phyloP scores from a whole-genome alignment of 1,140 invertebrate genomes.

The Drosophila ambigua region DNA sequence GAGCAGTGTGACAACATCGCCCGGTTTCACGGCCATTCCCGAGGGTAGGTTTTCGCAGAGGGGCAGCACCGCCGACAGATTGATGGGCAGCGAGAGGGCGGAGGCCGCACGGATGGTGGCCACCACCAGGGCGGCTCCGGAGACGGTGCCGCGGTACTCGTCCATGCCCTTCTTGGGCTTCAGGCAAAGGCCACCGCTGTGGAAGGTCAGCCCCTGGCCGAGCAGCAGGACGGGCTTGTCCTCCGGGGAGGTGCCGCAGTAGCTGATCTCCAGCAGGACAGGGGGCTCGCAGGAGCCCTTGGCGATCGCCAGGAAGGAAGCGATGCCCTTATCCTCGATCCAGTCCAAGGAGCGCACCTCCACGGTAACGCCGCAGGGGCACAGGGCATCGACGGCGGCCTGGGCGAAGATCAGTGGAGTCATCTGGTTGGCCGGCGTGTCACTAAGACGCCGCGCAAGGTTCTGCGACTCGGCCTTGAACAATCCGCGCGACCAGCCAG shows the following conservation, averaged over 20 bases:
- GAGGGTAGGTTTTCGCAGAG: slow-evolving; percentile 94
- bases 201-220: slow-evolving; percentile 72
- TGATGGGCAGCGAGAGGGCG: slow-evolving; percentile 86
- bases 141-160: slow-evolving; percentile 94
- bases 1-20: slow-evolving; percentile 92
- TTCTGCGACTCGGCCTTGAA: slow-evolving; percentile 94
- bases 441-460: slow-evolving; percentile 90
- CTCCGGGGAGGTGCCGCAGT: slow-evolving; percentile 60
- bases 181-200: slow-evolving; percentile 92
- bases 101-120: slow-evolving; percentile 67
- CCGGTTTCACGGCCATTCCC: slow-evolving; percentile 92
- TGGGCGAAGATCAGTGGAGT: slow-evolving; percentile 93
- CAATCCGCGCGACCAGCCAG: slow-evolving; percentile 89
- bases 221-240: slow-evolving; percentile 60
- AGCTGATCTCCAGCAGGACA: slow-evolving; percentile 62
- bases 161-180: slow-evolving; percentile 90
- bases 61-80: slow-evolving; percentile 90
- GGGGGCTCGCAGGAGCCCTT: slow-evolving; percentile 90
- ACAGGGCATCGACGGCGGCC: slow-evolving; percentile 84
- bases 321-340: slow-evolving; percentile 64
- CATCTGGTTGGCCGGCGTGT: slow-evolving; percentile 93
- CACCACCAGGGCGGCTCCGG: slow-evolving; percentile 57
- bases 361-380: slow-evolving; percentile 86
- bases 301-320: slow-evolving; percentile 90
- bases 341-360: slow-evolving; percentile 86